phyloP scores from a whole-genome alignment of 92 coral and sea anemone species.

The Epizoanthus stellaris region DNA sequence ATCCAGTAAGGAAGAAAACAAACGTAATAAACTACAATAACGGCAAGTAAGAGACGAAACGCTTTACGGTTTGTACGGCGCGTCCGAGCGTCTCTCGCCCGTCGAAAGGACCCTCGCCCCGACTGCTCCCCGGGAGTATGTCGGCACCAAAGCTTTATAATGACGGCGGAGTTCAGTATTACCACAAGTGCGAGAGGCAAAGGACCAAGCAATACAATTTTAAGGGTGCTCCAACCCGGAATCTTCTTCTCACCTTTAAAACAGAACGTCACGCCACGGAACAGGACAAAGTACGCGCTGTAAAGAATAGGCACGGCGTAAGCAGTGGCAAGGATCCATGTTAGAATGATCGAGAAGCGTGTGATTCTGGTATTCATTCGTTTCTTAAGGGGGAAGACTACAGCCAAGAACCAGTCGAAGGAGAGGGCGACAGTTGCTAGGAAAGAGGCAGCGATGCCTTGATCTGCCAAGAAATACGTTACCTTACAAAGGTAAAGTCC shows the following conservation, averaged over 20 bases:
- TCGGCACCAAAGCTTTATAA: slow-evolving; percentile 34
- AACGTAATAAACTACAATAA: slow-evolving; percentile 14
- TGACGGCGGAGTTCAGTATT: slow-evolving; percentile 22
- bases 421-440: slow-evolving; percentile 30
- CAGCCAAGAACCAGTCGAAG: slow-evolving; percentile 37
- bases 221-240: slow-evolving; percentile 33
- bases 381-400: slow-evolving; percentile 16
- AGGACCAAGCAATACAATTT: slow-evolving; percentile 23
- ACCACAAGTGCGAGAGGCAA: slow-evolving; percentile 28
- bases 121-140: slow-evolving; percentile 21
- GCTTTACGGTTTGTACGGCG: slow-evolving; percentile 26
- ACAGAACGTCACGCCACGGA: slow-evolving; percentile 14
- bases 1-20: slow-evolving; percentile 43
- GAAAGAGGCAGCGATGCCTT: slow-evolving; percentile 32
- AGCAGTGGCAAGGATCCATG: slow-evolving; percentile 7
- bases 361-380: slow-evolving; percentile 14
- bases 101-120: background rate
- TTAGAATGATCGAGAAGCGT: slow-evolving; percentile 5
- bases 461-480: slow-evolving; percentile 28
- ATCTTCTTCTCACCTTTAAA: slow-evolving; percentile 7
- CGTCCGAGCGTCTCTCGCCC: slow-evolving; percentile 7
- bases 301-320: slow-evolving; percentile 32
- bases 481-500: slow-evolving; percentile 38
- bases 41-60: slow-evolving; percentile 16
- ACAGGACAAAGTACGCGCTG: background rate